Evolutionary conservation across 53 echinoderm and acorn worm genomes (phyloP), one percentile per base, ranked within the genome.

Genomic region (Holothuria leucospilota): DNA sequence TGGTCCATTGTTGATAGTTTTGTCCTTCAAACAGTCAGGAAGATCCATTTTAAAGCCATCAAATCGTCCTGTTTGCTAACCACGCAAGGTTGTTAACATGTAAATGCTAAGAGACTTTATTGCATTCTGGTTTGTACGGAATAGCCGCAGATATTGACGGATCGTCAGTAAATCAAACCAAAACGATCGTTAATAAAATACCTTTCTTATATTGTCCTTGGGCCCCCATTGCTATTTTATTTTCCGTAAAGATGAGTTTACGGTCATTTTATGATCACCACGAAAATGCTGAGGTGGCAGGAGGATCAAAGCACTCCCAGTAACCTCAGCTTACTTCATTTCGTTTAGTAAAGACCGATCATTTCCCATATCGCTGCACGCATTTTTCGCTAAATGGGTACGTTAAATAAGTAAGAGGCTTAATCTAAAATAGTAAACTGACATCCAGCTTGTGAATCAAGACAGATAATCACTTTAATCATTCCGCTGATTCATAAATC

Each of bases 211-310:
- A 72, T 72, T 39, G 16, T 46, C 72, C 72, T 39, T 72, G 41
- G n/a, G 39, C 21, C 46, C 46, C 46, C 72, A 18, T 72, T 72
- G 72, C 72, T 72, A 46, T 72, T 72, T 72, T 72, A 72, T 72
- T 72, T 72, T 72, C 46, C 72, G 46, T 72, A 39, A 72, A 39
- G 72, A 72, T 72, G 72, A 72, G 18, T 72, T 72, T 72, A 72
- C 46, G 34, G 41, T 39, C 46, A 72, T 72, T 72, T 72, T 72
- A 29, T 68, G 18, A 18, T 56, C 56, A 56, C 15, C 56, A 56
- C 56, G 56, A 56, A 18, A 56, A 56, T 56, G 56, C 56, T 56
- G 56, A 56, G 56, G 56, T 16, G 56, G 18, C 56, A 13, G 18
- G 56, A 56, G 4, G 8, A 46, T 7, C 46, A 46, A 2, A 7